Conservation (phyloP, 2,797 vertebrate species). For the Benthosema pterotum region DNA sequence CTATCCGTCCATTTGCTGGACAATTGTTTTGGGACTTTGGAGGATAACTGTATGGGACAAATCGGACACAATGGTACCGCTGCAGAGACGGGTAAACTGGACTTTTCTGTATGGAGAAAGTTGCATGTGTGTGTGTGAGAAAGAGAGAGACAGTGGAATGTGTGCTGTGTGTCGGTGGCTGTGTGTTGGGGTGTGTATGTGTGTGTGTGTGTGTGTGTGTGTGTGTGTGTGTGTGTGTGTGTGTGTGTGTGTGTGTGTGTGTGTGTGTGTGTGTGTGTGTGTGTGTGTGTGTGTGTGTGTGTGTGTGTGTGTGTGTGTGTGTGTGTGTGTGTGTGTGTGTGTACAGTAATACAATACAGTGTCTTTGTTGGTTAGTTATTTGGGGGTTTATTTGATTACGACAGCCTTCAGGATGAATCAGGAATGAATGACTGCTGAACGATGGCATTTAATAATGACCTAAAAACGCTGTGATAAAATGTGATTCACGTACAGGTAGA, state of each 20-base stretch:
- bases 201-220: constrained; percentile 1
- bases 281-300: constrained; percentile 30
- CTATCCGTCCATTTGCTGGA: constrained; percentile 9
- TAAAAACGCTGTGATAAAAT: constrained; percentile 17
- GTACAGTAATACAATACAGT: constrained; percentile 29
- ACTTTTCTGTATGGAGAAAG: constrained; percentile 34
- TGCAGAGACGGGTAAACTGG: constrained; percentile 78
- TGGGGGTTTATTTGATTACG: background rate
- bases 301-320: constrained; percentile 24
- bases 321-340: constrained; percentile 5
- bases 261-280: background rate
- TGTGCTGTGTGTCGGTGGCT: constrained; percentile 1
- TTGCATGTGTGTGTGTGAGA: background rate
- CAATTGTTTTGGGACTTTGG: constrained; percentile 52
- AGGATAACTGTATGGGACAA: constrained; percentile 31
- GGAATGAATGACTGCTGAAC: background rate
- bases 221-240: constrained; percentile 9
- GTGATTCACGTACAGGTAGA: constrained; percentile 12
- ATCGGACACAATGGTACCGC: constrained; percentile 72
- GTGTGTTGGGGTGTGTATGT: constrained; percentile 14
- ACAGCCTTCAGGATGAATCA: background rate
- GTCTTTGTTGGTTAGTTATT: constrained; percentile 12
- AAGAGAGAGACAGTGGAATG: too few species aligned
- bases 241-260: constrained; percentile 42
- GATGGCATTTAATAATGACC: constrained; percentile 29